Base-by-base conservation (phyloP, 2,797 vertebrate genomes). In the Leptatherina wallacei region DNA sequence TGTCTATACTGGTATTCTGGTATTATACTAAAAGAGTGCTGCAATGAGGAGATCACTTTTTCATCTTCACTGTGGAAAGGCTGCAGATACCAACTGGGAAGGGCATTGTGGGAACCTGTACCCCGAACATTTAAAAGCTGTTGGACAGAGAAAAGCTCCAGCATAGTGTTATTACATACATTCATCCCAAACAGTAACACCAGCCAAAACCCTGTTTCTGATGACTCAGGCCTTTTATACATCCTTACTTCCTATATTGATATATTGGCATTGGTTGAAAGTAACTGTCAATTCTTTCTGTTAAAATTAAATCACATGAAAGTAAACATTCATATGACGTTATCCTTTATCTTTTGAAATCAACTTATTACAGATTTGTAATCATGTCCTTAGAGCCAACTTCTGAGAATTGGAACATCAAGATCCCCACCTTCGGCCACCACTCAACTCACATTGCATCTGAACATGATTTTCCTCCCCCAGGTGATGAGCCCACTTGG, bases 41-140 rank as follows among this genome's bases (percentile, higher is more conserved):
- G 74, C 82, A 92, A 86, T 89, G 90, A 83, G 66, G 63, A 61
- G 71, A 81, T 73, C 66, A 72, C 75, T 88, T 90, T 88, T 88
- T 90, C 85, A 84, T 88, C 56, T 85, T 86, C 70, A 61, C 76
- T 78, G 81, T 76, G 81, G 65, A 84, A 83, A 77, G n/a, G n/a
- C n/a, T n/a, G n/a, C n/a, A n/a, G n/a, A n/a, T n/a, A n/a, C n/a
- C n/a, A n/a, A n/a, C n/a, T n/a, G n/a, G n/a, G n/a, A n/a, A n/a
- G n/a, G n/a, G n/a, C n/a, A n/a, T n/a, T n/a, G n/a, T n/a, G n/a
- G n/a, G n/a, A n/a, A n/a, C n/a, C n/a, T n/a, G n/a, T n/a, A n/a
- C n/a, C n/a, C n/a, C n/a, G n/a, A n/a, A n/a, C n/a, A n/a, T n/a
- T n/a, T n/a, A n/a, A n/a, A n/a, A n/a, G n/a, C n/a, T n/a, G n/a